A percentile compares a stretch with the other conserved stretches of the same genome.
Evolutionary conservation across 53 echinoderm and acorn worm genomes (phyloP).

Genomic region (Arbacia lixula): DNA sequence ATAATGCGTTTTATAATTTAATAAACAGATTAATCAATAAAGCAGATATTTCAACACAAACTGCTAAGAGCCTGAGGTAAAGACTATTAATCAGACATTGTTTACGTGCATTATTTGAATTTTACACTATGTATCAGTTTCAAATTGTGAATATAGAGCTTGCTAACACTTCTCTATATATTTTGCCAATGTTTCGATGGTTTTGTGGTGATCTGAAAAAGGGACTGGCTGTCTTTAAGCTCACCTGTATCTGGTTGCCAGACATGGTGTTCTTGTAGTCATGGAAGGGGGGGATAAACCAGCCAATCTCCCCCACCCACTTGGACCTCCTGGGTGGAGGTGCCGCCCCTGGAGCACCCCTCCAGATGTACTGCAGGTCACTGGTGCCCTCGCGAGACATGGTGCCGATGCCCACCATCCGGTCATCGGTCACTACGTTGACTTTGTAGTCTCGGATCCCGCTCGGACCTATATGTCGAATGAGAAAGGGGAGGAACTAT

Average conservation of each 20-base stretch:
- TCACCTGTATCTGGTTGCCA: constrained; percentile 88
- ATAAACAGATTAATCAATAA: too few relatives aligned
- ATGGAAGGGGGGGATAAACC: constrained; percentile 82
- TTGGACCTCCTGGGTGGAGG: constrained; percentile 74
- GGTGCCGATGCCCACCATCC: constrained; percentile 97
- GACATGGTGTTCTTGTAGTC: constrained; percentile 83
- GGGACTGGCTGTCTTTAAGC: too few relatives aligned
- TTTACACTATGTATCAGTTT: too few relatives aligned
- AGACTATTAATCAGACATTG: too few relatives aligned
- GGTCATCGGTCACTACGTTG: constrained; percentile 87
- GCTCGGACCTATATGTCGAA: constrained; percentile 74
- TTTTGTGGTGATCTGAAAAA: too few relatives aligned
- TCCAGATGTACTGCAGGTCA: constrained; percentile 80
- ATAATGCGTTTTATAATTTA: too few relatives aligned
- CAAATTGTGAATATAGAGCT: too few relatives aligned
- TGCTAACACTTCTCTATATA: too few relatives aligned
- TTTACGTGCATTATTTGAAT: too few relatives aligned
- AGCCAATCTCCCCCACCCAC: constrained; percentile 96
- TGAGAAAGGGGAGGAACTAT: neutral
- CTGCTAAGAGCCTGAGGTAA: too few relatives aligned
- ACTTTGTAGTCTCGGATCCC: constrained; percentile 89
- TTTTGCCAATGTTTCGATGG: too few relatives aligned
- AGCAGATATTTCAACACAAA: too few relatives aligned
- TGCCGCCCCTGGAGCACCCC: constrained; percentile 84
- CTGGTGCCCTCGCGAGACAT: constrained; percentile 91